These are phyloP conservation scores for Xanthia togata DNA, from an alignment of 2,888 invertebrate genomes.

Conservation along the genomic window DNA sequence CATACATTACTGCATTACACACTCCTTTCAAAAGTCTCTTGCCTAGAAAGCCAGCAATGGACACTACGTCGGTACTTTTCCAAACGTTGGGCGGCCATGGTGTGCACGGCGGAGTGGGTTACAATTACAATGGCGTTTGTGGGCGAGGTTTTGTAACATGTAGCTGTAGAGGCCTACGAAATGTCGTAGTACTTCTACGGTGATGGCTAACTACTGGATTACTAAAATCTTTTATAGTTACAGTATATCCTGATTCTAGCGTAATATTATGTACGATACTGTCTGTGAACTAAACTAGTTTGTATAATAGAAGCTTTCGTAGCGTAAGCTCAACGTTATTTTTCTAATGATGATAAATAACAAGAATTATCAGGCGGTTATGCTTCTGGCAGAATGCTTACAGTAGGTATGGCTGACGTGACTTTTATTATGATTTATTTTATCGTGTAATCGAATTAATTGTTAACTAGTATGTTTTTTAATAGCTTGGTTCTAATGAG, in stretches of 20 bases:
- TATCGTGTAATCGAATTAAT: not conserved
- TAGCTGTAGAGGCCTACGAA: conserved; percentile 14
- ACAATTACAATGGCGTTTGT: conserved; percentile 6
- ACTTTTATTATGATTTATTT: not conserved
- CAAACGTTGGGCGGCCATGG: conserved; percentile 11
- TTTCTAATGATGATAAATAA: not conserved
- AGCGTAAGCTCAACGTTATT: not conserved
- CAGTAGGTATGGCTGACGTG: not conserved
- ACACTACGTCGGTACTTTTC: conserved; percentile 10
- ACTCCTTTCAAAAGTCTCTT: not conserved
- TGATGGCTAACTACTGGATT: not conserved
- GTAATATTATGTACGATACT: not conserved
- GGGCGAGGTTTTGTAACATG: conserved; percentile 19
- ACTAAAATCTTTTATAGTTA: not conserved
- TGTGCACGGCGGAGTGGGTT: conserved; percentile 11
- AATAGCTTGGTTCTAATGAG: conserved; percentile 16
- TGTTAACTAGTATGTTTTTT: conserved; percentile 4
- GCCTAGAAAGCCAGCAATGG: conserved; percentile 1
- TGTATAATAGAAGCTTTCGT: not conserved
- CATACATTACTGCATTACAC: conserved; percentile 1
- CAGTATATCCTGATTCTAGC: not conserved
- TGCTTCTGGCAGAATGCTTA: not conserved
- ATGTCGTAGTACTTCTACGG: conserved; percentile 7
- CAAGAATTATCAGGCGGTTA: not conserved
- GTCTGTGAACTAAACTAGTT: not conserved